Evolutionary conservation across 2,113 vertebrate genomes (phyloP).

Genomic region (Aptenodytes forsteri): DNA sequence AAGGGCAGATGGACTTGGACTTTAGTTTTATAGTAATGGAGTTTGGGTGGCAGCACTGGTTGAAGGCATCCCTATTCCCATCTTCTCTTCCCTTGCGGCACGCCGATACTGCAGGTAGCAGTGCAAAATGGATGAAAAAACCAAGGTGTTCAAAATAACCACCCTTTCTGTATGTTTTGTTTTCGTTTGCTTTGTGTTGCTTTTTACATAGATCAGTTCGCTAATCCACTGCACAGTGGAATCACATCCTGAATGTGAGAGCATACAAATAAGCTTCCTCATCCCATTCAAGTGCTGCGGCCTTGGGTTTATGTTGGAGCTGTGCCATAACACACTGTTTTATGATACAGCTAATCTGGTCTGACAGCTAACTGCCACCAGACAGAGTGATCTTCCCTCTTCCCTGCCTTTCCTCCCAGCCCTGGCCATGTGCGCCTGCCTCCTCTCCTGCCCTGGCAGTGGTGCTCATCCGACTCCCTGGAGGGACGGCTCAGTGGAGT

Average conservation of each 20-base stretch:
- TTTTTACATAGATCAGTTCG: background rate
- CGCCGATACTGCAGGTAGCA: fast-evolving
- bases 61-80: background rate
- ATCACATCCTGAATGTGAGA: fast-evolving
- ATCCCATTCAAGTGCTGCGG: background rate
- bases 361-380: slow-evolving; percentile 49
- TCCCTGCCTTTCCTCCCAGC: background rate
- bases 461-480: fast-evolving
- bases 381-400: background rate
- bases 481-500: background rate
- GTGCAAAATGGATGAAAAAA: background rate
- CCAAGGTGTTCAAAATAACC: background rate
- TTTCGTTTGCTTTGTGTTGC: background rate
- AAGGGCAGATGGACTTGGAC: background rate
- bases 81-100: background rate
- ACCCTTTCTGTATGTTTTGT: background rate
- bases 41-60: background rate
- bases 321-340: slow-evolving; percentile 15
- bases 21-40: background rate
- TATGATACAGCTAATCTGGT: slow-evolving; percentile 36
- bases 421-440: background rate
- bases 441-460: background rate
- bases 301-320: slow-evolving; percentile 16
- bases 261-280: background rate
- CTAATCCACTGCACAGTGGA: background rate